phyloP scores from a whole-genome alignment of 2,113 vertebrate species.

The Ancistrus triradiatus region DNA sequence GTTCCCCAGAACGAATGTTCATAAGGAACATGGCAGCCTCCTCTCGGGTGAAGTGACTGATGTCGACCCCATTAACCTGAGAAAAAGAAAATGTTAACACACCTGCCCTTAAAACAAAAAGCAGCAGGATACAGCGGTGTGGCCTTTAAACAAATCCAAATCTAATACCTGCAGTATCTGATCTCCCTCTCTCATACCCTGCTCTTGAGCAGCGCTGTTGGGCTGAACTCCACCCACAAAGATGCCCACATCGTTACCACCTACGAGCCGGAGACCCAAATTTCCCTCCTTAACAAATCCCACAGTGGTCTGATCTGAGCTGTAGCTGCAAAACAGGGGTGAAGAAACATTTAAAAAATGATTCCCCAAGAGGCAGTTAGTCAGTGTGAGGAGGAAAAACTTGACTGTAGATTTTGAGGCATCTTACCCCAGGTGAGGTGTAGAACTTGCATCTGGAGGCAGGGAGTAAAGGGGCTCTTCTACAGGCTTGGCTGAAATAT shows the following conservation, averaged over 20 bases:
- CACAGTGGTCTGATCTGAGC: constrained; percentile 67
- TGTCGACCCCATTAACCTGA: constrained; percentile 81
- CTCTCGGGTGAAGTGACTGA: constrained; percentile 84
- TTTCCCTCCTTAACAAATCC: constrained; percentile 80
- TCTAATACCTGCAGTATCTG: constrained; percentile 86
- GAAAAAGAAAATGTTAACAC: background rate
- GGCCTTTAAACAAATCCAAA: background rate
- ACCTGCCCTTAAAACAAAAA: background rate
- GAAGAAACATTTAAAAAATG: background rate
- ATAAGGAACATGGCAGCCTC: constrained; percentile 85
- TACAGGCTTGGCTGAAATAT: constrained; percentile 51
- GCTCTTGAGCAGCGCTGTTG: constrained; percentile 76
- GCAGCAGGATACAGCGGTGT: background rate
- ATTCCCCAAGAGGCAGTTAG: too few relatives aligned
- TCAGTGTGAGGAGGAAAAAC: too few relatives aligned
- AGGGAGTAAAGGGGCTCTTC: constrained; percentile 74
- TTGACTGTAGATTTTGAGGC: background rate
- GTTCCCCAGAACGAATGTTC: constrained; percentile 69
- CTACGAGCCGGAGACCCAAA: constrained; percentile 82
- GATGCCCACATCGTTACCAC: constrained; percentile 90
- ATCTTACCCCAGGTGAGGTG: constrained; percentile 59
- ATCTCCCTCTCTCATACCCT: constrained; percentile 85
- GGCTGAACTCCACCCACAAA: constrained; percentile 88
- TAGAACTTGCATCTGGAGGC: constrained; percentile 68
- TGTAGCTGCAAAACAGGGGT: constrained; percentile 69